These are phyloP conservation scores for Gymnocheta viridis DNA, from an alignment of 2,888 invertebrate genomes.

Conservation along the genomic window DNA sequence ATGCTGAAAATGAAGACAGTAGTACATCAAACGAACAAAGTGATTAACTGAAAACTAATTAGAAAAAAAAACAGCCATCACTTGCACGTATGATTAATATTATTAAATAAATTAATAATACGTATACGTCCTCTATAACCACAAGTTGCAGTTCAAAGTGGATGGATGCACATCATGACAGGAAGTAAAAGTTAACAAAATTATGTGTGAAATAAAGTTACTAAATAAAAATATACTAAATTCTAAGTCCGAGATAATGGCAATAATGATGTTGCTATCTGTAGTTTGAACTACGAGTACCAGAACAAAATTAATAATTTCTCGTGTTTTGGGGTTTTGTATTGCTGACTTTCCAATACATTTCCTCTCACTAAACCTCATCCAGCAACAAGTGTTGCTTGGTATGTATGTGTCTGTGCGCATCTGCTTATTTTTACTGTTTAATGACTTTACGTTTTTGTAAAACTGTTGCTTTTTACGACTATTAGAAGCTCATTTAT, in stretches of 20 bases:
- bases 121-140: constrained; percentile 6
- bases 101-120: constrained; percentile 6
- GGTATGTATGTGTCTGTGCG: not conserved
- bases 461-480: constrained; percentile 25
- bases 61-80: not conserved
- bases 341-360: constrained; percentile 30
- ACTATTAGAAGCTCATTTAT: constrained; percentile 30
- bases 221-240: not conserved
- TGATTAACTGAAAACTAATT: not conserved
- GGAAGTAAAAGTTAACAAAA: not conserved
- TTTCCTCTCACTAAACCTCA: constrained; percentile 10
- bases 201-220: not conserved
- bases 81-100: constrained; percentile 42
- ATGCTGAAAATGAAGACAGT: not conserved
- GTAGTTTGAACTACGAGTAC: not conserved
- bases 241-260: not conserved
- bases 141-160: not conserved
- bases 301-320: not conserved
- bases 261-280: not conserved
- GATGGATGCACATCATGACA: not conserved
- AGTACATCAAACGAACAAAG: not conserved
- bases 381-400: constrained; percentile 24
- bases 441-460: constrained; percentile 34
- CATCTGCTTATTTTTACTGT: constrained; percentile 1
- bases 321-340: not conserved